Percentiles rank a stretch among this genome's conserved stretches.
These are phyloP conservation scores for Saccopteryx leptura DNA, from an alignment of 2,113 vertebrate genomes.

Conservation along the genomic window DNA sequence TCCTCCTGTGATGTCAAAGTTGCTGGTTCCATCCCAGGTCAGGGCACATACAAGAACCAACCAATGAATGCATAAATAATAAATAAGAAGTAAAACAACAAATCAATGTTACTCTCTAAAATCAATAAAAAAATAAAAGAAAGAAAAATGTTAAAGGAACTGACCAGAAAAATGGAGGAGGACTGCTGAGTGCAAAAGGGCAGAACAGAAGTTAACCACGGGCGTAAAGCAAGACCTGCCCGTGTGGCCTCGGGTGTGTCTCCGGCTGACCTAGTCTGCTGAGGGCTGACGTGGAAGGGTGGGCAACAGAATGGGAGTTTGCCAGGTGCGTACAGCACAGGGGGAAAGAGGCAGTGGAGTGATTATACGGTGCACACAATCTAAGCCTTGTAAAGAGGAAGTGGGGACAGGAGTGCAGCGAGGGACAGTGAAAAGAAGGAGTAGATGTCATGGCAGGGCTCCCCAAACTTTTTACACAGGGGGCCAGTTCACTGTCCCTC, in stretches of 20 bases:
- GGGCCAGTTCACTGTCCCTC: no score
- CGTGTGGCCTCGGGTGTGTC: not conserved
- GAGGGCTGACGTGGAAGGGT: not conserved
- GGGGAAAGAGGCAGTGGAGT: not conserved
- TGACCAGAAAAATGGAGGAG: not conserved
- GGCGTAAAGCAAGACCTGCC: no score
- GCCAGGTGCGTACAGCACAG: not conserved
- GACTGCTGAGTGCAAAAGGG: not conserved
- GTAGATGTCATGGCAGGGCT: accelerated
- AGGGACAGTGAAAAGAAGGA: not conserved
- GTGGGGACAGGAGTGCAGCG: not conserved
- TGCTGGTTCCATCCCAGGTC: no score
- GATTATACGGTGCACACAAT: accelerated
- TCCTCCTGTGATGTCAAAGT: no score
- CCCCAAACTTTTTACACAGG: no score
- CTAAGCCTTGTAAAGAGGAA: not conserved
- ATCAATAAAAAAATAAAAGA: no score
- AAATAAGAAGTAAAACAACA: no score
- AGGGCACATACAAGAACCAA: no score
- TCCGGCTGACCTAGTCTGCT: not conserved
- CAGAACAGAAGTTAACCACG: not conserved
- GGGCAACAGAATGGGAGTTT: not conserved
- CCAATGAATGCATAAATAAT: no score
- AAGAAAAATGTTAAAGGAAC: not conserved
- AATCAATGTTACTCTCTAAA: no score